phyloP scores from a whole-genome alignment of 2,797 vertebrate genomes.

The Tadarida brasiliensis region DNA sequence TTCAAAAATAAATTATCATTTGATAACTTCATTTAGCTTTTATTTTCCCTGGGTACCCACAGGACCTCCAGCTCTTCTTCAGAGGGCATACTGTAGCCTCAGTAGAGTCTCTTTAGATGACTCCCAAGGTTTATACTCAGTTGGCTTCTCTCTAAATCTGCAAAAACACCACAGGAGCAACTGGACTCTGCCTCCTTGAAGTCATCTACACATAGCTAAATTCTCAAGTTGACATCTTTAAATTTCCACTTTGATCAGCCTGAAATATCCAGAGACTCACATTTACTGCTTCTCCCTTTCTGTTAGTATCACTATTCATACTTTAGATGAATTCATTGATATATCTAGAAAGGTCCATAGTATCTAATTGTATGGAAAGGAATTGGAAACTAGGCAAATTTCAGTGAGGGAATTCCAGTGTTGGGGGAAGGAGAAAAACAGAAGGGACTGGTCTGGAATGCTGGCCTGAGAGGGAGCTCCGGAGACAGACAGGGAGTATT shows the following conservation, averaged over 20 bases:
- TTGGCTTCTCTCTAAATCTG: background rate
- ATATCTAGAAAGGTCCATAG: background rate
- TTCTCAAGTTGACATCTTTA: background rate
- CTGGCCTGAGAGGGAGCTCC: accelerated
- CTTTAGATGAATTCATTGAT: background rate
- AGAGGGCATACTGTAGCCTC: background rate
- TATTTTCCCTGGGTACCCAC: background rate
- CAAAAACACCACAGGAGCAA: background rate
- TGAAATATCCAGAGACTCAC: background rate
- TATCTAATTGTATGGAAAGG: background rate
- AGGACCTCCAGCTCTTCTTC: background rate
- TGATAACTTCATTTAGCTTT: background rate
- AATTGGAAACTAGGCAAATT: background rate
- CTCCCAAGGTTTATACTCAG: background rate
- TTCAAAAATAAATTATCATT: background rate
- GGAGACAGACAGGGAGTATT: accelerated
- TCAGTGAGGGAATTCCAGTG: background rate
- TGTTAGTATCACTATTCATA: background rate
- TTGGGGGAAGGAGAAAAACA: background rate
- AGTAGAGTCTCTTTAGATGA: background rate
- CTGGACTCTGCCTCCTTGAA: background rate
- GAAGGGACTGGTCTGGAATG: background rate
- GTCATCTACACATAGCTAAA: background rate
- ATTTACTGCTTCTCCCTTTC: background rate
- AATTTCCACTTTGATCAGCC: background rate